These are phyloP conservation scores for Asarcornis scutulata DNA, from an alignment of 2,113 vertebrate genomes.

Conservation along the genomic window DNA sequence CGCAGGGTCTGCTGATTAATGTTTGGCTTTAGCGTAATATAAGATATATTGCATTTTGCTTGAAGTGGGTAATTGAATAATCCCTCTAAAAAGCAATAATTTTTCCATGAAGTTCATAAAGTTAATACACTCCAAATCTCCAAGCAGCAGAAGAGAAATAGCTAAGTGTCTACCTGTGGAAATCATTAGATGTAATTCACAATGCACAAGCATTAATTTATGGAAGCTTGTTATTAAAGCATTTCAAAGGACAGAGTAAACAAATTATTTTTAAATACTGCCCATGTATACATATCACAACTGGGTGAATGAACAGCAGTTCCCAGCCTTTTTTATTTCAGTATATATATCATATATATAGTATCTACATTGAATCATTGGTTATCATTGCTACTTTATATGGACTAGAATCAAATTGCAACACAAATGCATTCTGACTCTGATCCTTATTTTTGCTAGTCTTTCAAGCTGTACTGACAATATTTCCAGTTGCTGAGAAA, in stretches of 20 bases:
- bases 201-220: neutral
- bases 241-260: neutral
- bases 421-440: neutral
- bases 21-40: slow-evolving; percentile 6
- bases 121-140: slow-evolving; percentile 53
- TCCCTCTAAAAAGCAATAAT: slow-evolving; percentile 64
- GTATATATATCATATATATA: neutral
- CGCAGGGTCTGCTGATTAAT: slow-evolving; percentile 43
- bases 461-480: neutral
- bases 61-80: slow-evolving; percentile 66
- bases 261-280: neutral
- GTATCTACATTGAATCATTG: neutral
- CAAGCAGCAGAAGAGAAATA: slow-evolving; percentile 26
- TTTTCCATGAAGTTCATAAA: slow-evolving; percentile 61
- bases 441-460: neutral
- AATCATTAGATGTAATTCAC: neutral
- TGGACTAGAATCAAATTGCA: neutral
- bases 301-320: neutral
- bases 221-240: neutral
- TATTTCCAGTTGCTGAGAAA: neutral
- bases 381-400: neutral
- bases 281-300: neutral
- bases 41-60: slow-evolving; percentile 60
- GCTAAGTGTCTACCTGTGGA: neutral
- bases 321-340: neutral